Evolutionary conservation across 2,113 vertebrate species (phyloP), one percentile per base, ranked within the genome.

Genomic region (Neomonachus schauinslandi): DNA sequence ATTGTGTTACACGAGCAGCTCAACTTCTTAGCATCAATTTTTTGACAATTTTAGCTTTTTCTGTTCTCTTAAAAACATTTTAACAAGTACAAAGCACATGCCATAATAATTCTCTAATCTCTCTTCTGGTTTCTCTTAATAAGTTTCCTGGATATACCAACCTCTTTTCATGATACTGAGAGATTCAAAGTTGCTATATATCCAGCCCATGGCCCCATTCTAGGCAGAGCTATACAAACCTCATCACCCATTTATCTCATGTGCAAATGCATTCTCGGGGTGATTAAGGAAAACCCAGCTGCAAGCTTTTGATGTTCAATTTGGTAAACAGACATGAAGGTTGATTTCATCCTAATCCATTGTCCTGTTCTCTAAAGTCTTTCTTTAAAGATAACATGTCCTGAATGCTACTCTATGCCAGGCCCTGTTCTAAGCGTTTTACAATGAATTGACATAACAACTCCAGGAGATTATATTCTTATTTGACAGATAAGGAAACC

Each of bases 21-120:
- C 49, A 80, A 53, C 7, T 49, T 82, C 77, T 57, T 65, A 91
- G 61, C 14, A 46, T 79, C n/a, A 71, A 11, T 74, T 82, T 67
- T 74, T 39, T 80, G 18, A 80, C 8, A 33, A 84, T 89, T 93
- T 96, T 80, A 67, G 26, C 31, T 96, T 83, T 90, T 79, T 81
- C 28, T 80, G 9, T 81, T 59, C 2, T 81, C 81, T 55, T 89
- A 65, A 10, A 69, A 82, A 49, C n/a, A 5, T 7, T 33, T 79
- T 72, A 87, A 11, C 51, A 83, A 87, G 7, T 74, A 79, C 26
- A 63, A 88, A 84, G 28, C 10, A 83, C 49, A 86, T 95, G 42
- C 61, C 33, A 16, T 67, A 76, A 61, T 11, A 46, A 5, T 59
- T 69, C 18, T 76, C 24, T n/a, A 28, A 36, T 63, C 65, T 84